Conservation (phyloP, 2,113 vertebrate genomes). For the Fulica atra region DNA sequence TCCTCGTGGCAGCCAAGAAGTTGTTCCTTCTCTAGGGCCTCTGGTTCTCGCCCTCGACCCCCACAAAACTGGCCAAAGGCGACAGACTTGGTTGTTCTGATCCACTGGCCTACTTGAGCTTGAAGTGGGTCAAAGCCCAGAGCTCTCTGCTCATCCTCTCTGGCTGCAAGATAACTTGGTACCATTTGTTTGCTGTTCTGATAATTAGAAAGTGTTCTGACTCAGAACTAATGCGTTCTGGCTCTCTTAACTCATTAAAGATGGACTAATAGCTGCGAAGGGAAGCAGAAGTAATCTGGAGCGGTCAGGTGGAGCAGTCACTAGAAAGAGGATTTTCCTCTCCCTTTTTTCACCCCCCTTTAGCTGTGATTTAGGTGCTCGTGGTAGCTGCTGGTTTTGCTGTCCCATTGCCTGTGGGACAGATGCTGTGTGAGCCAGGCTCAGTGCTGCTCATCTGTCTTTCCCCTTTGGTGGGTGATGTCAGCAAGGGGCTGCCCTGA, state of each 20-base stretch:
- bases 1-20: rapidly evolving
- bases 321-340: not conserved
- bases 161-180: constrained; percentile 28
- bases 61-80: not conserved
- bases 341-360: rapidly evolving
- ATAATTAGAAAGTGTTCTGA: constrained; percentile 67
- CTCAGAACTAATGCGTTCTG: constrained; percentile 65
- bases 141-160: not conserved
- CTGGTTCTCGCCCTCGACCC: not conserved
- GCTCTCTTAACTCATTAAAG: constrained; percentile 70
- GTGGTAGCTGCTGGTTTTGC: not conserved
- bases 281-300: constrained; percentile 66
- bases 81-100: not conserved
- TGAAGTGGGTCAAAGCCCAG: constrained; percentile 51
- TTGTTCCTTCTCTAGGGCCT: not conserved
- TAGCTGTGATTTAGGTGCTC: rapidly evolving
- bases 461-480: not conserved
- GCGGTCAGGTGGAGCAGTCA: not conserved
- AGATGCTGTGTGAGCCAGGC: not conserved
- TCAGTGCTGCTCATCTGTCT: not conserved
- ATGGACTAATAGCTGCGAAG: constrained; percentile 45
- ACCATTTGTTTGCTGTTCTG: constrained; percentile 31
- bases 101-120: constrained; percentile 59
- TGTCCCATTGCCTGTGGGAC: not conserved
- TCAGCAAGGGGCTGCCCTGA: not conserved